Evolutionary conservation across 2,888 invertebrate genomes (phyloP).

Genomic region (Electrophaes corylata): DNA sequence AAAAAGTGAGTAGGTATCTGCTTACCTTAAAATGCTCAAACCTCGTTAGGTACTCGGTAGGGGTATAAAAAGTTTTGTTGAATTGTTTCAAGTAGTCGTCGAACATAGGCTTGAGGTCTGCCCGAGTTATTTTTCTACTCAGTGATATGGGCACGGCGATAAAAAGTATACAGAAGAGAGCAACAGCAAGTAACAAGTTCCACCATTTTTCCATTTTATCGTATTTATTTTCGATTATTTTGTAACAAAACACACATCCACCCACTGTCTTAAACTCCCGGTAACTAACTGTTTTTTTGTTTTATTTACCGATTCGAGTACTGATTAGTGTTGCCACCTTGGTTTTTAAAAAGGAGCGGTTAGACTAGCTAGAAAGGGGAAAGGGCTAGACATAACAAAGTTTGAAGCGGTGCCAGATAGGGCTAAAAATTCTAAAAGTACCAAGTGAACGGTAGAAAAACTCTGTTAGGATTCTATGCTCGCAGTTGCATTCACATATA

Average conservation of each 20-base stretch:
- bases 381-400: too few relatives aligned
- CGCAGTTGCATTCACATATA: too few relatives aligned
- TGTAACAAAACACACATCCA: constrained; percentile 35
- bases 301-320: too few relatives aligned
- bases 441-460: too few relatives aligned
- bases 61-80: constrained; percentile 81
- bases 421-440: too few relatives aligned
- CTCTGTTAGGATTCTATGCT: too few relatives aligned
- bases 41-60: constrained; percentile 76
- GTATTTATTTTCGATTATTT: constrained; percentile 17
- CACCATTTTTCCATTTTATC: constrained; percentile 72
- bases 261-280: background rate
- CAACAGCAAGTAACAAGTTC: constrained; percentile 67
- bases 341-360: too few relatives aligned
- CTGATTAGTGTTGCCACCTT: too few relatives aligned
- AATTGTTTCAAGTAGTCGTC: constrained; percentile 78
- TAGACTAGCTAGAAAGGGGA: too few relatives aligned
- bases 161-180: constrained; percentile 66
- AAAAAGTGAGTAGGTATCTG: too few relatives aligned
- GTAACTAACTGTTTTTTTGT: too few relatives aligned
- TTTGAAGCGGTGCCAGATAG: too few relatives aligned
- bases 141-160: constrained; percentile 67
- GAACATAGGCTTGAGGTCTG: constrained; percentile 68
- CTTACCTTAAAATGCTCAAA: constrained; percentile 83
- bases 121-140: constrained; percentile 45